Conservation (phyloP, 2,888 invertebrate genomes). For the Polyommatus icarus region DNA sequence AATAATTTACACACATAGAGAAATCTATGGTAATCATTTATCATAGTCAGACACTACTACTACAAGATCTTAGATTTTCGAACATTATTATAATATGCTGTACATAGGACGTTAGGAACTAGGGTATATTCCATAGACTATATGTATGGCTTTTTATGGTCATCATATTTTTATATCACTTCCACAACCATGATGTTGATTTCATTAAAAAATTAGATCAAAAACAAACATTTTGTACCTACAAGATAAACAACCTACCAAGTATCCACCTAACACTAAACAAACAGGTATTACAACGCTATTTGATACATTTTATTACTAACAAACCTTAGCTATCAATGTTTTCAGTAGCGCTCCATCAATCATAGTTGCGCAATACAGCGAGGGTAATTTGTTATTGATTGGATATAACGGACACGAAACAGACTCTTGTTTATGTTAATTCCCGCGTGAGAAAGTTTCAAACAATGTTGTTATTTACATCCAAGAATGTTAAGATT, state of each 20-base stretch:
- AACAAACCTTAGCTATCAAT: constrained; percentile 22
- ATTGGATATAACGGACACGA: constrained; percentile 52
- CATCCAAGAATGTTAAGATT: neutral
- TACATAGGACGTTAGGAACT: too few species aligned
- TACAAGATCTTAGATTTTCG: too few species aligned
- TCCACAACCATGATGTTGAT: too few species aligned
- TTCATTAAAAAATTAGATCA: too few species aligned
- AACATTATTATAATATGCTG: too few species aligned
- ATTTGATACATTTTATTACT: constrained; percentile 27
- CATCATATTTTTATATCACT: too few species aligned
- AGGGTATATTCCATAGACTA: too few species aligned
- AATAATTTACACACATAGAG: too few species aligned
- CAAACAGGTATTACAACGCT: neutral
- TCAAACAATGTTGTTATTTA: constrained; percentile 41
- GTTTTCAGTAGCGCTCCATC: constrained; percentile 31
- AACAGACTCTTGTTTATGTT: constrained; percentile 59
- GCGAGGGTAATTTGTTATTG: constrained; percentile 41
- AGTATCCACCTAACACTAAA: neutral
- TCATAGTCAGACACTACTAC: too few species aligned
- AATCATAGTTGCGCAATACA: constrained; percentile 33
- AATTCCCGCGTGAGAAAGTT: constrained; percentile 62
- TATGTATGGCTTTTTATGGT: too few species aligned
- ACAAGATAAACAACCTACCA: neutral
- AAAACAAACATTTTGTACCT: neutral
- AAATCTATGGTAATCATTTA: too few species aligned